Base-by-base conservation (phyloP, 2,113 vertebrate species). In the Lagopus muta region DNA sequence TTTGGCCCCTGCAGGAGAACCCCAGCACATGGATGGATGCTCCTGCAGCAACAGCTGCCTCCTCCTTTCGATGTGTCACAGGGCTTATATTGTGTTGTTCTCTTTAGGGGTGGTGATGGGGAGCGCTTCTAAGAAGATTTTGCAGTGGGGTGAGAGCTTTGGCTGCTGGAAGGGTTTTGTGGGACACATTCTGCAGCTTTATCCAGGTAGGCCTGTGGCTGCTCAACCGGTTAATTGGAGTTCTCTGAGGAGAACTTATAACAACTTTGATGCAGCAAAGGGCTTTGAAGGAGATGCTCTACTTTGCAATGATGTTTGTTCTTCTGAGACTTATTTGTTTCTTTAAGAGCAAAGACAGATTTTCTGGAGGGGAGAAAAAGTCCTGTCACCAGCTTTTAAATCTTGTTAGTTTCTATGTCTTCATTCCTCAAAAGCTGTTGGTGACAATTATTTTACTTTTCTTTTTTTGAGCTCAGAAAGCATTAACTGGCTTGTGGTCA, bases 101-200 rank as follows among this genome's bases (percentile, higher is more conserved):
- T 64, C 11, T 42, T 40, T 57, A 24, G 24, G 7, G n/a, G 6
- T 25, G 8, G 28, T 32, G 57, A 14, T 10, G 21, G 30, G 19
- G 24, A 64, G n/a, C 58, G 22, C 47, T 64, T 82, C 20, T 43
- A 42, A 32, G 64, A 67, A 50, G 65, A 85, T 47, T 64, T 52
- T 69, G 66, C 48, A 30, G 71, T 60, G 47, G 85, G 62, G 75
- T 82, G 38, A 0, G 62, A 72, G 58, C 48, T 88, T 61, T 80
- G 42, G 38, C 67, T 87, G 45, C 32, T 73, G 79, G 62, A 47
- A 72, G 4, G 75, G 54, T 47, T 85, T 25, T 55, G n/a, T 54
- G 32, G 43, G 71, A 10, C 73, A 36, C 82, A 72, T 84, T 78
- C 66, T 82, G 15, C 48, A 78, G 77, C n/a, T n/a, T 84, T 71